phyloP scores from a whole-genome alignment of 2,888 invertebrate genomes.

The Clusia tigrina region DNA sequence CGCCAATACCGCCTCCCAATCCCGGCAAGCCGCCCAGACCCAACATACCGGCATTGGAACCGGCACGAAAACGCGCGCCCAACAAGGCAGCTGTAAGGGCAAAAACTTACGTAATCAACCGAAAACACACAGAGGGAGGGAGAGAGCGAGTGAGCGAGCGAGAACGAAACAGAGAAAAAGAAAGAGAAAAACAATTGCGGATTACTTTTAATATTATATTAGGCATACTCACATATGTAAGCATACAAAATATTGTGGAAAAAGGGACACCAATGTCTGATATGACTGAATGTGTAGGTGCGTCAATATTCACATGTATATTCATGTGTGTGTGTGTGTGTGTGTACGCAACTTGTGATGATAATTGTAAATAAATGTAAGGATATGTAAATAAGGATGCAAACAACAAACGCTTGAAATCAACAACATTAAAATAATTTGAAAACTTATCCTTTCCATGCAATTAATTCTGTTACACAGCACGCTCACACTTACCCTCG shows the following conservation, averaged over 20 bases:
- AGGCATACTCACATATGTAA: slow-evolving; percentile 3
- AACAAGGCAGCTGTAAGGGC: slow-evolving; percentile 77
- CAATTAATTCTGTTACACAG: too few relatives aligned
- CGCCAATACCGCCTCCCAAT: slow-evolving; percentile 37
- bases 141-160: slow-evolving; percentile 44
- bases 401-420: background rate
- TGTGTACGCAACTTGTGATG: too few relatives aligned
- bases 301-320: background rate
- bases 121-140: slow-evolving; percentile 23
- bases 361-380: background rate
- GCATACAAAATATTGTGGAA: background rate
- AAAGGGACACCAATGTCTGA: background rate
- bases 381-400: background rate
- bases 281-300: background rate
- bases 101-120: slow-evolving; percentile 58
- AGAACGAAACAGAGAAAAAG: slow-evolving; percentile 23
- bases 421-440: background rate
- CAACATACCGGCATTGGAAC: slow-evolving; percentile 78
- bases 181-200: slow-evolving; percentile 26
- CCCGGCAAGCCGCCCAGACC: slow-evolving; percentile 61
- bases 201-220: slow-evolving; percentile 13
- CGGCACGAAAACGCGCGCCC: slow-evolving; percentile 81
- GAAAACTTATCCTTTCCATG: background rate
- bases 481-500: too few relatives aligned
- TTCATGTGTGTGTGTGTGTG: slow-evolving; percentile 2